Evolutionary conservation across 35 echinoderm and acorn worm genomes (phyloP), one percentile per base, ranked within the genome.

Genomic region (Holothuria glaberrima): DNA sequence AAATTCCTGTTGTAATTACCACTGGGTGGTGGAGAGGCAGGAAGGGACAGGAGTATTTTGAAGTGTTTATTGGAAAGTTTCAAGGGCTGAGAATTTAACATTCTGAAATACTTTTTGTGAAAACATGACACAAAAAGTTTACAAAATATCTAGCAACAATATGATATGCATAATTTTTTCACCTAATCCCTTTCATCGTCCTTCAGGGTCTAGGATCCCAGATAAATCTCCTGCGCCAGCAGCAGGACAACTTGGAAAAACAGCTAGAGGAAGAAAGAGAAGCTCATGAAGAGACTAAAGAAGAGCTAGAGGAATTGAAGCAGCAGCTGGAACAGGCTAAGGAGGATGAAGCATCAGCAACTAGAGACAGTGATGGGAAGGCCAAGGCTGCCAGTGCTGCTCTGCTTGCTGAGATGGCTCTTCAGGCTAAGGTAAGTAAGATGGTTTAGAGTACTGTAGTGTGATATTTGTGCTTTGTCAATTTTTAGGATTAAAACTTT

Each of bases 121-220:
- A 4, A 41, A 4, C 7, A 7, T 41, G 36, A 7, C 36, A 41
- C 2, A 41, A 41, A 41, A 41, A 41, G 36, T 41, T n/a, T 41
- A 41, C 7, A 7, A 41, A 41, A 7, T 7, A 41, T 7, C 36
- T 41, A 7, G 36, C 36, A 41, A 41, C 7, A 4, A 41, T 7
- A 41, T 41, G 36, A 4, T 41, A 4, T 7, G 7, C 36, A 41
- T 41, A 41, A 41, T 7, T n/a, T 41, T 54, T 54, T 54, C 50
- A 54, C 1, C 13, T 9, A 5, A 4, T 7, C 36, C 13, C 13
- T 54, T 54, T 54, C 3, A 54, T 14, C 50, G 22, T 59, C 65
- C 28, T 28, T 2, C 52, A 98, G 96, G 96, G 90, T 41, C 86
- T 98, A 21, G 88, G 93, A 26, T 88, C 90, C 25, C 96, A 98